Evolutionary conservation across 2,797 vertebrate genomes (phyloP), one percentile per base, ranked within the genome.

Genomic region (Pseudochaenichthys georgianus): DNA sequence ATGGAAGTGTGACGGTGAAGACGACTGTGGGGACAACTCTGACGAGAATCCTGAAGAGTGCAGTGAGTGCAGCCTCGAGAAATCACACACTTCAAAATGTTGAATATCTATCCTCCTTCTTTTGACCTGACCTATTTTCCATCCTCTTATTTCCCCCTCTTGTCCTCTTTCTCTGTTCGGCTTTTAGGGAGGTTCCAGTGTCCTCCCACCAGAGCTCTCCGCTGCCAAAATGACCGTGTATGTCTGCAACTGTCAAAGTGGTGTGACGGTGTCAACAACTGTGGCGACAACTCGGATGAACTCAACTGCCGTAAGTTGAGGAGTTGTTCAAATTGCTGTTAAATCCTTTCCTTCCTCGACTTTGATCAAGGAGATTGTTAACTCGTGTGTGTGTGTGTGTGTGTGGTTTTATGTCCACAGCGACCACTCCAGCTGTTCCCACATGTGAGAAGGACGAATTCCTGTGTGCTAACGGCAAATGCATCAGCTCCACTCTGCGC

Each of bases 1-100:
- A 59, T 99, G 98, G 98, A 98, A 96, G 85, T 99, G 98, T 0
- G 98, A 99, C 0, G 98, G 98, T 0, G 97, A 99, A 77, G 98
- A 99, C 0, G 98, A 99, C 88, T 99, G 98, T 0, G 98, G 98
- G 1, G 98, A 99, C 90, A 99, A 99, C 90, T 99, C 98, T 0
- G 98, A 99, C 0, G 97, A 99, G 84, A 97, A 96, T 70, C 97
- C 96, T 0, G 97, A 98, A 15, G 93, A 96, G 81, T 99, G 98
- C 92, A 92, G 98, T 99, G 85, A 96, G 95, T 89, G 54, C 58
- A 8, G 41, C 15, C 13, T 21, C 3, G 2, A 12, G 4, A 23
- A 38, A 46, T 54, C 47, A 52, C 15, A 21, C 28, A 13, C 46
- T 38, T 38, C 8, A 5, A 38, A 38, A 17, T 7, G 2, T 52